Evolutionary conservation across 2,113 vertebrate species (phyloP), one percentile per base, ranked within the genome.

Genomic region (Arenaria interpres): DNA sequence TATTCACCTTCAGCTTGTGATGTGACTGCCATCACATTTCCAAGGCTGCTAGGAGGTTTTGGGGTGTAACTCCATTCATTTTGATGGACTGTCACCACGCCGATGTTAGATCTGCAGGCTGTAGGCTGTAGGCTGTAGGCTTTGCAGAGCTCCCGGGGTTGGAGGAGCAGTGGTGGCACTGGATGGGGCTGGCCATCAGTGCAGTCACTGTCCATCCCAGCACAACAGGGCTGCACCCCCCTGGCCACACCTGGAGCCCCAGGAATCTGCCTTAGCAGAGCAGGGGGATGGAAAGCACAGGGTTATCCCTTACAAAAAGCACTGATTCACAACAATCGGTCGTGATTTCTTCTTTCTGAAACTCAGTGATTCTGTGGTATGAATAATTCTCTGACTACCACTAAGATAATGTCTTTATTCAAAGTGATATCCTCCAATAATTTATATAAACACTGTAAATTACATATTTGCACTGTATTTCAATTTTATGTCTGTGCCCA

Each of bases 91-190:
- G 53, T 4, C 13, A 32, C 9, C 56, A 33, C 0, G 9, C 17
- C 28, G 37, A 19, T 59, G 53, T 39, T 28, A 78, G 22, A 67
- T 48, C 56, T 66, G n/a, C 32, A 72, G 46, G 51, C 51, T 33
- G 0, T 2, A 28, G 22, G 30, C 56, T 33, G 0, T 2, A 28
- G 22, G 30, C 56, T 33, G 0, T 2, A 28, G 22, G 32, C 39
- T 92, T 71, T 51, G 14, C 51, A 23, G 2, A 4, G 37, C 30
- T 72, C 43, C 80, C 48, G 15, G 17, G 39, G 9, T 18, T 3
- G 1, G 43, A 54, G 39, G 22, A 83, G 45, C 3, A 14, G 13
- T 5, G 4, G n/a, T 18, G 35, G 51, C 51, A 43, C 74, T 35
- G 37, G 37, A 37, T 5, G 4, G 33, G 37, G n/a, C 33, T 63